These are phyloP conservation scores for Upupa epops DNA, from an alignment of 2,113 vertebrate genomes.

Conservation along the genomic window DNA sequence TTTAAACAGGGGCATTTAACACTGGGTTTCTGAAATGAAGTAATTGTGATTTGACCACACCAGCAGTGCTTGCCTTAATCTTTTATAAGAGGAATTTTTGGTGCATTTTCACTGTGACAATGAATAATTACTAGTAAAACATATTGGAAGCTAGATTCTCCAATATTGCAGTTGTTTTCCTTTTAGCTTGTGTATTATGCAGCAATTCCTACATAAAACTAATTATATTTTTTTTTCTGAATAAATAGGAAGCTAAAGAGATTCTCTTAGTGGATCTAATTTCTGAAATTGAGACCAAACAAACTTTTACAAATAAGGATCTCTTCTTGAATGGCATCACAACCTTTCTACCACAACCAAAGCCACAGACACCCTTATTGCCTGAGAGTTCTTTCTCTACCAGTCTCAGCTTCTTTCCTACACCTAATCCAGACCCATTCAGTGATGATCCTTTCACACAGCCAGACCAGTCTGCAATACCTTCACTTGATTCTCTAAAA, in stretches of 20 bases:
- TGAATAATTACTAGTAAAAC: not conserved
- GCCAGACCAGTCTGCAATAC: conserved; percentile 66
- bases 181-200: not conserved
- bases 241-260: conserved; percentile 90
- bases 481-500: conserved; percentile 73
- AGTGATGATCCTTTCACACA: conserved; percentile 87
- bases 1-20: not conserved
- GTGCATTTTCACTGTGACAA: not conserved
- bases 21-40: not conserved
- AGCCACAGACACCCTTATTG: conserved; percentile 73
- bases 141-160: not conserved
- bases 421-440: conserved; percentile 90
- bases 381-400: conserved; percentile 82
- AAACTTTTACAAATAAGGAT: conserved; percentile 87
- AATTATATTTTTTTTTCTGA: conserved; percentile 75
- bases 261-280: conserved; percentile 96
- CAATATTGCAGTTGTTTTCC: not conserved
- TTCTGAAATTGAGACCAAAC: conserved; percentile 92
- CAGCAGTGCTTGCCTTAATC: not conserved
- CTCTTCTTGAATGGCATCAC: conserved; percentile 80
- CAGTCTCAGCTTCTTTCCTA: conserved; percentile 88
- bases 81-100: not conserved
- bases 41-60: not conserved
- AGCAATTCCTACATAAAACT: conserved; percentile 22
- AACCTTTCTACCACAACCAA: conserved; percentile 78